phyloP scores from a whole-genome alignment of 2,797 vertebrate species.

The Aldrovandia affinis region DNA sequence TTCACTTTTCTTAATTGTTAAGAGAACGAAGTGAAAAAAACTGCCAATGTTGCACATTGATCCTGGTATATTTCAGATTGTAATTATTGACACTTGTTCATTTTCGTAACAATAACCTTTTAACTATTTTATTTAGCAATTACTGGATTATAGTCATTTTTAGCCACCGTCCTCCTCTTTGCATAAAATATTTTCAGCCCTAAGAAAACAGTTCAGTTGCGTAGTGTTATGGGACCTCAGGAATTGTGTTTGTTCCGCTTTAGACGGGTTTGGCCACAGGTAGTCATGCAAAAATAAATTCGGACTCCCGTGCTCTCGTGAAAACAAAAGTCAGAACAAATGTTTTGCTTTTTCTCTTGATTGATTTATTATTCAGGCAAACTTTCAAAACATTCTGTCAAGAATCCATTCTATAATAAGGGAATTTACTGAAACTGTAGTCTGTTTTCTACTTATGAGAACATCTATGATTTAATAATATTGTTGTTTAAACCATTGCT shows the following conservation, averaged over 20 bases:
- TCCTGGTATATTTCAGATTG: neutral
- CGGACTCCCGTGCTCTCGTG: neutral
- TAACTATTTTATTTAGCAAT: neutral
- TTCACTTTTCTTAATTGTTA: no score
- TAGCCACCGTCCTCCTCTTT: neutral
- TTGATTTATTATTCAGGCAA: slow-evolving; percentile 2
- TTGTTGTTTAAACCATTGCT: neutral
- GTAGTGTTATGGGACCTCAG: slow-evolving; percentile 22
- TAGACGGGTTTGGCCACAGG: slow-evolving; percentile 31
- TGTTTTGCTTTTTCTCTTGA: neutral
- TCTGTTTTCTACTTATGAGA: neutral
- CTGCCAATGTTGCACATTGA: neutral
- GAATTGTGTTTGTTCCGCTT: slow-evolving; percentile 30
- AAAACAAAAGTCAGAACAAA: slow-evolving; percentile 18
- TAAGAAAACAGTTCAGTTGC: slow-evolving; percentile 31
- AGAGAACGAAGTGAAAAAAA: no score
- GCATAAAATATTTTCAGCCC: slow-evolving; percentile 29
- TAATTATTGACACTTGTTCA: neutral
- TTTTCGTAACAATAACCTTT: neutral
- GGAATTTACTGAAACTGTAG: neutral
- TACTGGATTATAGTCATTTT: neutral
- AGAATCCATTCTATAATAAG: neutral
- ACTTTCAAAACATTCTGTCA: neutral
- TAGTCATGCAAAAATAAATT: slow-evolving; percentile 26
- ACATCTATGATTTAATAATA: neutral